Conservation (phyloP, 1,140 invertebrate species). For the Liolophura sinensis region DNA sequence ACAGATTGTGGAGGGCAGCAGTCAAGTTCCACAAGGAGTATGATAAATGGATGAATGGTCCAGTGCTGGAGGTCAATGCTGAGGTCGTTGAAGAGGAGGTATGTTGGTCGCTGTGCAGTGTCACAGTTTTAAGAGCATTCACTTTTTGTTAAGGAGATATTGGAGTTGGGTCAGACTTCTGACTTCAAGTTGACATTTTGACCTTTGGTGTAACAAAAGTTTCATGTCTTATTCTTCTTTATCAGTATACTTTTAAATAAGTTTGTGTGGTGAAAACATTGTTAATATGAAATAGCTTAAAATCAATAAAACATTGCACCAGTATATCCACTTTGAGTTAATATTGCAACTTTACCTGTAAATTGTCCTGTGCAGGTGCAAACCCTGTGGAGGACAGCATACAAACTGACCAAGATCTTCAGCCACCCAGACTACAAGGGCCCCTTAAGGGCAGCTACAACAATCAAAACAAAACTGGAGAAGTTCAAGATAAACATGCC, state of each 20-base stretch:
- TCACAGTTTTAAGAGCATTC: too few relatives aligned
- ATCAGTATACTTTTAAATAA: too few relatives aligned
- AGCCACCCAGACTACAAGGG: constrained; percentile 50
- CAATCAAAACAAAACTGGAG: constrained; percentile 66
- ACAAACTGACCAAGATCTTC: constrained; percentile 58
- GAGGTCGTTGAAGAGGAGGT: constrained; percentile 74
- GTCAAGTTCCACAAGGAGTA: constrained; percentile 83
- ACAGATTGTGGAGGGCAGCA: constrained; percentile 88
- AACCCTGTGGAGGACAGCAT: constrained; percentile 56
- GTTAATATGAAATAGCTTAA: too few relatives aligned
- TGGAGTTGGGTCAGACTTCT: too few relatives aligned
- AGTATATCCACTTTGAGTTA: too few relatives aligned
- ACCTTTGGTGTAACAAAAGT: too few relatives aligned
- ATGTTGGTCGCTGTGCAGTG: not conserved
- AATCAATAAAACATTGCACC: too few relatives aligned
- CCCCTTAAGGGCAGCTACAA: constrained; percentile 47
- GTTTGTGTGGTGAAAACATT: too few relatives aligned
- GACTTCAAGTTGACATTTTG: too few relatives aligned
- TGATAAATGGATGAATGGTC: constrained; percentile 67
- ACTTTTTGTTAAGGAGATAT: too few relatives aligned
- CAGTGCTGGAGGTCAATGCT: constrained; percentile 79
- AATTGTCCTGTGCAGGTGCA: constrained; percentile 41
- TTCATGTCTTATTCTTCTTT: too few relatives aligned
- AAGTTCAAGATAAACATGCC: constrained; percentile 60
- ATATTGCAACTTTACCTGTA: too few relatives aligned